Evolutionary conservation across 2,113 vertebrate genomes (phyloP).

Genomic region (Origma solitaria): DNA sequence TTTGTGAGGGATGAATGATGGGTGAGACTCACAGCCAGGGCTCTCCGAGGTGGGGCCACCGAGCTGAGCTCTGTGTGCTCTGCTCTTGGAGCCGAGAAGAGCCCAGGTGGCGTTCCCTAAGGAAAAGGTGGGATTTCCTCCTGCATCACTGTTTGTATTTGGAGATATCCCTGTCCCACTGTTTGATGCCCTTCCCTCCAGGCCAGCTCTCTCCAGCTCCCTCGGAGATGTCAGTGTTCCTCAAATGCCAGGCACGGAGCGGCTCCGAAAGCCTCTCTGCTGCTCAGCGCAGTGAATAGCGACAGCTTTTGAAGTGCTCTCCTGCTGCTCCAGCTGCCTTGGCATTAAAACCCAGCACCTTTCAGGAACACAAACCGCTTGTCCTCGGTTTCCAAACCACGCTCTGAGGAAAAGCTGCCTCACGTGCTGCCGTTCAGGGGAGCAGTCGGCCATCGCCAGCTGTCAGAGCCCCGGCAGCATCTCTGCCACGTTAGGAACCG

Average conservation of each 20-base stretch:
- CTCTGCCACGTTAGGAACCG: neutral
- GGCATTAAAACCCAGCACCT: neutral
- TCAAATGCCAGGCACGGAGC: neutral
- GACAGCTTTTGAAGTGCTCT: neutral
- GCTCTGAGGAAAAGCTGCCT: neutral
- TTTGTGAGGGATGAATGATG: neutral
- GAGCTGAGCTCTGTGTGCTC: neutral
- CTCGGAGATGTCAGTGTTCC: rapidly evolving
- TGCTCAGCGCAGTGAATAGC: neutral
- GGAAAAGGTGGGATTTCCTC: neutral
- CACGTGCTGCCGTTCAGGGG: neutral
- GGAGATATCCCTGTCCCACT: neutral
- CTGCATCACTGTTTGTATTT: neutral
- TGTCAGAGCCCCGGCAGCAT: neutral
- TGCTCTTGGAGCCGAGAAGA: neutral
- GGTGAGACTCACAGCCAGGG: neutral
- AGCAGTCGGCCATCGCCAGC: rapidly evolving
- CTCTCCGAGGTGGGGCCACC: neutral
- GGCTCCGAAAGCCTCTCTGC: neutral
- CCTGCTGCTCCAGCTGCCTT: neutral
- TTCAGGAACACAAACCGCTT: neutral
- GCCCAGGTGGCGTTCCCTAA: neutral
- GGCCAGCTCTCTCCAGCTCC: neutral
- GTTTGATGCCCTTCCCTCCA: neutral
- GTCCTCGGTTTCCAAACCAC: neutral